phyloP scores from a whole-genome alignment of 2,113 vertebrate species.

The Cottus gobio region DNA sequence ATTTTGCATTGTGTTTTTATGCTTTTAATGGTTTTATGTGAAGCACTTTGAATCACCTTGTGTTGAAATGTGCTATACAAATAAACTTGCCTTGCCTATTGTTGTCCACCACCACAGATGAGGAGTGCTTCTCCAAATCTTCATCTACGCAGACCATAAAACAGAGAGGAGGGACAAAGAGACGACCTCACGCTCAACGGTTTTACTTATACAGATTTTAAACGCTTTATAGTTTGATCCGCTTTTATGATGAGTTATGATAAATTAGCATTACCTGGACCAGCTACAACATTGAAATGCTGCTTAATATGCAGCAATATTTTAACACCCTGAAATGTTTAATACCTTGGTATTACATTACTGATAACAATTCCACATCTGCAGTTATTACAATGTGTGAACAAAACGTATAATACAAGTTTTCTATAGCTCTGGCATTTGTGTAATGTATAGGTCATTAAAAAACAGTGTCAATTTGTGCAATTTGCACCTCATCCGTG shows the following conservation, averaged over 20 bases:
- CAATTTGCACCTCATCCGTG: not conserved
- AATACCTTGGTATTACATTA: not conserved
- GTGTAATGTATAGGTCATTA: not conserved
- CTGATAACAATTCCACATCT: not conserved
- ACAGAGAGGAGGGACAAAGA: not conserved
- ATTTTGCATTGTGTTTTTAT: too few relatives aligned
- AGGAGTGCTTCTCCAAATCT: not conserved
- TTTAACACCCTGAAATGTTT: not conserved
- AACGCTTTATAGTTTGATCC: not conserved
- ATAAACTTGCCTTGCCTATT: too few relatives aligned
- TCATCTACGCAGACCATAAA: not conserved
- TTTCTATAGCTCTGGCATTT: not conserved
- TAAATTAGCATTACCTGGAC: not conserved
- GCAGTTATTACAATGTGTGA: not conserved
- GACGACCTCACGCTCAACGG: not conserved
- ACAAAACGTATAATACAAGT: not conserved
- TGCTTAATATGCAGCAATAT: not conserved
- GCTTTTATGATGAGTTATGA: not conserved
- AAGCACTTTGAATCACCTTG: too few relatives aligned
- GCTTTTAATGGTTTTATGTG: too few relatives aligned
- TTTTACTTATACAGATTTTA: not conserved
- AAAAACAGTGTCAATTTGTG: not conserved
- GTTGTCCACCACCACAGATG: too few relatives aligned
- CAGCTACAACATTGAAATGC: not conserved
- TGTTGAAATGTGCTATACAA: too few relatives aligned